phyloP scores from a whole-genome alignment of 2,888 invertebrate genomes.

The Dryococelus australis region DNA sequence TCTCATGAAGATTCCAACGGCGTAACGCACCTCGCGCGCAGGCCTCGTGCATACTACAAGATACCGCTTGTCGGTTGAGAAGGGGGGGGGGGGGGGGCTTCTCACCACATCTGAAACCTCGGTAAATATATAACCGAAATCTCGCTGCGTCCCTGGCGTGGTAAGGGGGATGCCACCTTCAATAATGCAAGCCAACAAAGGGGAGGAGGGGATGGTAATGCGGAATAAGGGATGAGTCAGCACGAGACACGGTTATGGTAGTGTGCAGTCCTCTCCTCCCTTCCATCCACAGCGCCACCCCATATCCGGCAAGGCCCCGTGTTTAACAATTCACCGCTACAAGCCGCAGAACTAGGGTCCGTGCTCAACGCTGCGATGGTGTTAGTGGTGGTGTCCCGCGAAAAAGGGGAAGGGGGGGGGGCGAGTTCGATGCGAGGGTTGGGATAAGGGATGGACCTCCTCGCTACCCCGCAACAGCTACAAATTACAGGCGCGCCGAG shows the following conservation, averaged over 20 bases:
- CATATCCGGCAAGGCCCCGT: background rate
- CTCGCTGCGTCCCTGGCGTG: background rate
- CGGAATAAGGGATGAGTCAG: background rate
- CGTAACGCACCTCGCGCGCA: too few species aligned
- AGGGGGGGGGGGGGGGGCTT: too few species aligned
- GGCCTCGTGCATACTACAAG: too few species aligned
- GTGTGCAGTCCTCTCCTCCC: background rate
- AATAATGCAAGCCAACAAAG: background rate
- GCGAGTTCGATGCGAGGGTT: background rate
- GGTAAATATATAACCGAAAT: background rate
- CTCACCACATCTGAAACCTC: too few species aligned
- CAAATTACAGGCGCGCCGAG: too few species aligned
- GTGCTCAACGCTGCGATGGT: too few species aligned
- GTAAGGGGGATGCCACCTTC: background rate
- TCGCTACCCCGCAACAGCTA: background rate
- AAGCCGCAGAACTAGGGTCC: background rate
- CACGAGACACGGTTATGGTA: background rate
- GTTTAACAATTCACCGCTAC: constrained; percentile 10
- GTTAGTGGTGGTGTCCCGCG: background rate
- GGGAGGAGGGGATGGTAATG: background rate
- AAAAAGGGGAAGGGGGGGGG: background rate
- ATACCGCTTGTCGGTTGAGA: too few species aligned
- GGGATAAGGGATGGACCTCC: background rate
- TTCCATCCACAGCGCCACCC: too few species aligned
- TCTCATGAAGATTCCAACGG: too few species aligned